Conservation (phyloP, 53 echinoderm and acorn worm genomes). For the Echinometra lucunter region DNA sequence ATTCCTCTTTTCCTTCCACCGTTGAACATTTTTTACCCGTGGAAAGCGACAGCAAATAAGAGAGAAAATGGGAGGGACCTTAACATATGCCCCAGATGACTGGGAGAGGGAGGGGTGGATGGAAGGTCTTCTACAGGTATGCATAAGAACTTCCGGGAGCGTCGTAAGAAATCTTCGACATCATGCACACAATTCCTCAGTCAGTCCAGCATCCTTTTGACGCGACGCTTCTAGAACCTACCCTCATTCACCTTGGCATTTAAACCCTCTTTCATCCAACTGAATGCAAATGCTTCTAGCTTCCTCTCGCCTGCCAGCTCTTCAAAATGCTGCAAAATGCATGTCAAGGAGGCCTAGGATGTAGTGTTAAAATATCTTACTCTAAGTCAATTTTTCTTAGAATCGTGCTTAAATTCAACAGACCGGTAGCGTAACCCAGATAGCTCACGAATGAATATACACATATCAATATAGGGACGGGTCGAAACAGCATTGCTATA, state of each 20-base stretch:
- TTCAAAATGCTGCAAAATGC: not conserved
- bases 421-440: not conserved
- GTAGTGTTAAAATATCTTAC: not conserved
- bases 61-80: too few species aligned
- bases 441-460: not conserved
- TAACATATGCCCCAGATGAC: too few species aligned
- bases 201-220: not conserved
- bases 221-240: not conserved
- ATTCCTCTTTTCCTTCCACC: too few species aligned
- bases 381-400: not conserved
- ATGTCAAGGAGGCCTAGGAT: not conserved
- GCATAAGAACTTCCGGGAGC: not conserved
- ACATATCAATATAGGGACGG: not conserved
- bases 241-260: constrained; percentile 33
- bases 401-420: constrained; percentile 1
- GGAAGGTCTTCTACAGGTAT: not conserved
- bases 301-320: not conserved
- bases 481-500: not conserved
- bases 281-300: not conserved
- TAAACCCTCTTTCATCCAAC: constrained; percentile 1
- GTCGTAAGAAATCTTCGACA: not conserved
- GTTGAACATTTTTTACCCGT: too few species aligned
- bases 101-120: too few species aligned
- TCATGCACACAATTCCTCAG: not conserved
- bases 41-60: too few species aligned